Evolutionary conservation across 2,113 vertebrate genomes (phyloP).

Genomic region (Haemorhous mexicanus): DNA sequence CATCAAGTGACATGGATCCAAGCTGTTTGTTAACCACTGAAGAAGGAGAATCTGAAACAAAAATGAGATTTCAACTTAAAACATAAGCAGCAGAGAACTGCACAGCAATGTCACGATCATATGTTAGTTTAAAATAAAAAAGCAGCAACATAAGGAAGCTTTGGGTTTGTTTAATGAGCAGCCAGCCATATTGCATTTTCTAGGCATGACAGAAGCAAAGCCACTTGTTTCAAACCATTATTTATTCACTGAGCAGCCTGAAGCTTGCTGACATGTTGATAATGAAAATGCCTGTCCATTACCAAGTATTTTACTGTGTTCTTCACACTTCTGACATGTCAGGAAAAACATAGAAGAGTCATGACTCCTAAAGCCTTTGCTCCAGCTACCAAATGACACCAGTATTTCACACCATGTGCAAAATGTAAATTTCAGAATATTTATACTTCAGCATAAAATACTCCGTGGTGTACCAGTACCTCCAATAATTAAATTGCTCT

Average conservation of each 20-base stretch:
- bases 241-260: conserved; percentile 20
- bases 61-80: conserved; percentile 88
- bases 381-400: not conserved
- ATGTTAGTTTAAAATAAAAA: conserved; percentile 67
- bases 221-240: conserved; percentile 35
- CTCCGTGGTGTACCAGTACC: not conserved
- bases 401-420: not conserved
- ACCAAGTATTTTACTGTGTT: conserved; percentile 16
- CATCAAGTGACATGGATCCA: conserved; percentile 98
- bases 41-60: conserved; percentile 98
- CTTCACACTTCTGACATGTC: not conserved
- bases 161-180: conserved; percentile 48
- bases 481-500: not conserved
- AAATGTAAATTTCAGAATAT: not conserved
- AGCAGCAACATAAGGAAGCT: conserved; percentile 59
- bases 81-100: conserved; percentile 80
- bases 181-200: conserved; percentile 50
- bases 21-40: conserved; percentile 99
- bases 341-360: not conserved
- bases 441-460: not conserved
- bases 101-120: conserved; percentile 75
- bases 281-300: not conserved
- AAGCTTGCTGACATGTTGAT: not conserved
- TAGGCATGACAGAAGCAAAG: conserved; percentile 59
- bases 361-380: not conserved